Evolutionary conservation across 2,888 invertebrate genomes (phyloP), one percentile per base, ranked within the genome.

Genomic region (Lathronympha strigana): DNA sequence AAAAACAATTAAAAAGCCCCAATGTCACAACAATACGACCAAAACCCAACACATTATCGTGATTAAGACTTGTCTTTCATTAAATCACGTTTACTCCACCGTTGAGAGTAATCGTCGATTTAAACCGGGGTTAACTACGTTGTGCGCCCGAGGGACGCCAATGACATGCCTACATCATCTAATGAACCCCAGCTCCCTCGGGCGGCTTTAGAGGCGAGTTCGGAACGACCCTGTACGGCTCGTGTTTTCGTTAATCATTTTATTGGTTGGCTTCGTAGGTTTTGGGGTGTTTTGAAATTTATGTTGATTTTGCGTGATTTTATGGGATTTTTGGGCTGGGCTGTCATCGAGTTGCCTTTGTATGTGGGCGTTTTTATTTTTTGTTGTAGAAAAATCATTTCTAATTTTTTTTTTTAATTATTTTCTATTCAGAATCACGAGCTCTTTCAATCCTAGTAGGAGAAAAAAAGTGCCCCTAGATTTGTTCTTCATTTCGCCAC

Each of bases 71-170:
- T 63, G 54, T 54, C 25, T 64, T 51, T 80, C 78, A 78, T 75
- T 68, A 75, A 77, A 78, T 75, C 74, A 76, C 78, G 74, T 75
- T 74, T 72, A 80, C 80, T 79, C 80, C 78, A 73, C 78, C 79
- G 63, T 74, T 76, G 80, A 77, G 76, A 75, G 77, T 79, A 80
- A 84, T 81, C 80, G 82, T 74, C 83, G 79, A 81, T 85, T 86
- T 80, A 84, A 84, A 82, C 78, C 78, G 77, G 72, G 84, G 84
- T 81, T 84, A 84, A 83, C 76, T 74, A 76, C 72, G 73, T 74
- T 74, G 74, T 75, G 72, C 68, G 49, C 79, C 75, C 64, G 36
- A 55, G 76, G 73, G 74, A 72, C 40, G 66, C 38, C 55, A 68
- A 69, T 69, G 68, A 70, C 72, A 69, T 70, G 70, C 68, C 68